Percentiles rank a stretch among this genome's conserved stretches.
Conservation (phyloP, 2,797 vertebrate species). For the Enteromius radiatus region DNA sequence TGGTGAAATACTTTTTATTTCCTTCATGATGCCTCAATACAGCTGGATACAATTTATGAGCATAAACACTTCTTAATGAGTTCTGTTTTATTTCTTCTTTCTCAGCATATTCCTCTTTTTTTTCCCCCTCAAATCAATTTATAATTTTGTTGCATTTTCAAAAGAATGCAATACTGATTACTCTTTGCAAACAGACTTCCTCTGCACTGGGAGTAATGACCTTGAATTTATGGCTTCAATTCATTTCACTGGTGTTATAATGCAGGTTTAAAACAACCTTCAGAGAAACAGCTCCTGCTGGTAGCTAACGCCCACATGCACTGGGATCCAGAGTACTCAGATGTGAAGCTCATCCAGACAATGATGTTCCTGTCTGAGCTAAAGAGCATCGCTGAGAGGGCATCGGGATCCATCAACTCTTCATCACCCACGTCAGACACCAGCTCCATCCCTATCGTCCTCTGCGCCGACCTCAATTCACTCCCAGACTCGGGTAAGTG, state of each 20-base stretch:
- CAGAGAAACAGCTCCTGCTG: conserved; percentile 90
- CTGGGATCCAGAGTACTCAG: conserved; percentile 98
- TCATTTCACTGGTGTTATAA: conserved; percentile 2
- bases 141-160: background rate
- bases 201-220: background rate
- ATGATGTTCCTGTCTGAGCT: conserved; percentile 99
- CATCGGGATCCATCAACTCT: conserved; percentile 79
- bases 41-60: background rate
- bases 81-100: background rate
- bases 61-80: background rate
- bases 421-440: conserved; percentile 84
- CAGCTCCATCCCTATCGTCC: conserved; percentile 92
- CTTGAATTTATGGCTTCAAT: background rate
- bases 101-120: background rate
- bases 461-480: conserved; percentile 98
- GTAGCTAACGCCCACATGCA: conserved; percentile 99
- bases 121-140: background rate
- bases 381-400: conserved; percentile 93
- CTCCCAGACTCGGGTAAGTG: conserved; percentile 95
- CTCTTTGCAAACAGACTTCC: background rate
- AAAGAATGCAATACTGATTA: background rate
- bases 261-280: conserved; percentile 85
- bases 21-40: background rate
- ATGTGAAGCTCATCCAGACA: conserved; percentile 97
- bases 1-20: background rate